Percentiles rank a stretch among this genome's conserved stretches.
Conservation (phyloP, 2,797 vertebrate species). For the Oryzias sinensis region DNA sequence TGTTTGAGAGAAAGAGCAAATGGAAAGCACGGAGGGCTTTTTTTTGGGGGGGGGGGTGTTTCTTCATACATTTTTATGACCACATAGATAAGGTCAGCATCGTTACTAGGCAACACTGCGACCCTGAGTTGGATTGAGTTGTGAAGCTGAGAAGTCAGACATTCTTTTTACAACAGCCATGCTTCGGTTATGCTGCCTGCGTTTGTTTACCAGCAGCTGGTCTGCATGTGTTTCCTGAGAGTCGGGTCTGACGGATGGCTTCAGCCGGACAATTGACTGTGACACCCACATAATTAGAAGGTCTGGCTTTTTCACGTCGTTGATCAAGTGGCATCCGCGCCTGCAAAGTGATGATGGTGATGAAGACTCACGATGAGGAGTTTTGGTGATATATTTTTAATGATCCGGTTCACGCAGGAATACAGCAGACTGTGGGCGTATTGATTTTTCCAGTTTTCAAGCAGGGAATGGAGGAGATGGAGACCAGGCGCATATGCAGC, state of each 20-base stretch:
- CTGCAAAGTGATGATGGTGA: constrained; percentile 45
- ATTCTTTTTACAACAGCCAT: constrained; percentile 70
- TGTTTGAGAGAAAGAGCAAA: constrained; percentile 51
- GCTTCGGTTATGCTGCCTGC: constrained; percentile 56
- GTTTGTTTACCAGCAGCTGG: constrained; percentile 66
- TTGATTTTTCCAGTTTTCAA: constrained; percentile 74
- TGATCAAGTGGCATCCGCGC: constrained; percentile 30
- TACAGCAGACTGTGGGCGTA: constrained; percentile 64
- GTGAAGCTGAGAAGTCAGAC: constrained; percentile 82
- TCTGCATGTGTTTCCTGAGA: constrained; percentile 39
- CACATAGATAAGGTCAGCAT: constrained; percentile 85
- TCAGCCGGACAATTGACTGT: constrained; percentile 62
- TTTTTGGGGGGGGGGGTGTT: constrained; percentile 36
- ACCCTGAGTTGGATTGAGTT: constrained; percentile 82
- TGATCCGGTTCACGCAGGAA: constrained; percentile 66
- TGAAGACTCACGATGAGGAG: constrained; percentile 51
- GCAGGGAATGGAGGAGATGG: constrained; percentile 63
- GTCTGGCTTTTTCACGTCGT: constrained; percentile 52
- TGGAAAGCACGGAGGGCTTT: constrained; percentile 24
- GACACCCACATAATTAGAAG: constrained; percentile 64
- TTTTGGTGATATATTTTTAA: constrained; percentile 73
- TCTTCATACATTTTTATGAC: constrained; percentile 88
- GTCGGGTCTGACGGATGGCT: constrained; percentile 56
- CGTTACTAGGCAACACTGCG: constrained; percentile 85
- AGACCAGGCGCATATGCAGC: constrained; percentile 66